Base-by-base conservation (phyloP, 2,797 vertebrate species). In the Pelobates cultripes region DNA sequence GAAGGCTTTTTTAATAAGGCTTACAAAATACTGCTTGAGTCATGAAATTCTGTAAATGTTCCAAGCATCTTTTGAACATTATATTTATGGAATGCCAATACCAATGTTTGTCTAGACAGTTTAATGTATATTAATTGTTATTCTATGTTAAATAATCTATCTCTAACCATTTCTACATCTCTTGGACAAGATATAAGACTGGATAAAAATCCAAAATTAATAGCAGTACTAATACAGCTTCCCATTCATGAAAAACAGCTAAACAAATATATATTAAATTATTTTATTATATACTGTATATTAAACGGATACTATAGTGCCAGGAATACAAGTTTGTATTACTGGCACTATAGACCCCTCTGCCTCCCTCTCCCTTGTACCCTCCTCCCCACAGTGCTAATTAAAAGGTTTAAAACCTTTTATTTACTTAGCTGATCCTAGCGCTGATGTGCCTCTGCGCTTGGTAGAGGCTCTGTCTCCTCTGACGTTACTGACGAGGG, bases 1-100 rank as follows among this genome's bases (percentile, higher is more conserved):
- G 87, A 88, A 89, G 86, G 86, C 47, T 74, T 87, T 89, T 91
- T 90, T 89, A 89, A 84, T 89, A 90, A 89, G 84, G 85, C 86
- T 88, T 82, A 86, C 78, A 87, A 87, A 88, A 84, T 87, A 88
- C 79, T 88, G 86, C 86, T 85, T 81, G 85, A 84, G 89, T 85
- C 85, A 80, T 88, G 85, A 85, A 77, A 89, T 79, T 73, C 79
- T 81, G 84, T 76, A 86, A 86, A 86, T 3, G 28, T 73, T 60
- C 14, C 63, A 42, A 61, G 78, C 85, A 84, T 83, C 68, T 47
- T 82, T 85, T 86, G 74, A 15, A 84, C 85, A 85, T 75, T 83
- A 63, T 78, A 83, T 72, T 74, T 79, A 83, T 75, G 78, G 85
- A 84, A 85, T 68, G 13, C 66, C 40, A 73, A 55, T 60, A 14